Conservation (phyloP, 1,140 invertebrate species). For the Euglossa dilemma region DNA sequence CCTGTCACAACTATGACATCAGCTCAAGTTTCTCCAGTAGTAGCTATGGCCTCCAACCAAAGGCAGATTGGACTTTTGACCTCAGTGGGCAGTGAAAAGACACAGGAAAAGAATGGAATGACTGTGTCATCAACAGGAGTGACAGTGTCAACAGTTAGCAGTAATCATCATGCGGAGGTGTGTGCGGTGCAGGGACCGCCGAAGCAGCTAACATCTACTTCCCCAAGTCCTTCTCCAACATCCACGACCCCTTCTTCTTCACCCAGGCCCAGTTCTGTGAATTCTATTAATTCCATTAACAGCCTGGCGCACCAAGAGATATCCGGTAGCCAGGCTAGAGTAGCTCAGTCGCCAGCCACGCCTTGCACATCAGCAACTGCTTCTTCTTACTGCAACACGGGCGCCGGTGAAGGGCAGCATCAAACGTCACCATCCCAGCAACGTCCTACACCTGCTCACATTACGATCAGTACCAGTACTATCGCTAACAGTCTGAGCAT, state of each 20-base stretch:
- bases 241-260: conserved; percentile 77
- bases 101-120: conserved; percentile 76
- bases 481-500: conserved; percentile 71
- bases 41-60: conserved; percentile 73
- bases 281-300: conserved; percentile 74
- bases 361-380: conserved; percentile 72
- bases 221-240: conserved; percentile 77
- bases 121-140: conserved; percentile 56
- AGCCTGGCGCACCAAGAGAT: conserved; percentile 72
- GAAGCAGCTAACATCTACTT: conserved; percentile 79
- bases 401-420: conserved; percentile 75
- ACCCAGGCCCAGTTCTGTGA: conserved; percentile 74
- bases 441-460: conserved; percentile 72
- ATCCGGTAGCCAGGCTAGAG: conserved; percentile 67
- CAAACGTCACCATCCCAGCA: conserved; percentile 72
- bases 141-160: conserved; percentile 60
- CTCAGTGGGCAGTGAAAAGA: conserved; percentile 67
- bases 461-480: conserved; percentile 72
- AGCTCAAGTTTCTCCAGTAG: conserved; percentile 75
- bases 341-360: conserved; percentile 72
- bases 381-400: conserved; percentile 74
- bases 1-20: conserved; percentile 75
- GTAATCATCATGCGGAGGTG: conserved; percentile 81
- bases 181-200: conserved; percentile 81
- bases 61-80: conserved; percentile 75